phyloP scores from a whole-genome alignment of 1,140 invertebrate genomes.

The Drosophila baimaii region DNA sequence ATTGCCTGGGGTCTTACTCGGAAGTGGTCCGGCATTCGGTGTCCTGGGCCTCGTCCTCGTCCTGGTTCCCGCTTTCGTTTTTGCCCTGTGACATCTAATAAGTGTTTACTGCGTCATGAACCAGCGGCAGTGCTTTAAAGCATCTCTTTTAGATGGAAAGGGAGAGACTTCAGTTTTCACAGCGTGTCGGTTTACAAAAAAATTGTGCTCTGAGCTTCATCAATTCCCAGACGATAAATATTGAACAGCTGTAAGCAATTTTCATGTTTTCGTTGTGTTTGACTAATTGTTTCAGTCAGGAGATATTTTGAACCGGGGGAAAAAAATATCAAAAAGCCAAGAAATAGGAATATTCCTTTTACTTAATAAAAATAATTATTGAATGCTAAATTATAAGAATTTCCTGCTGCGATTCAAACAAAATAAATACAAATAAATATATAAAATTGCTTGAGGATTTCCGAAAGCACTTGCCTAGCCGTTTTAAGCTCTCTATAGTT shows the following conservation, averaged over 20 bases:
- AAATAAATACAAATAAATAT: background rate
- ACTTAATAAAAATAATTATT: too few species aligned
- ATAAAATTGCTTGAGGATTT: background rate
- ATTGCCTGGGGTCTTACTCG: constrained; percentile 50
- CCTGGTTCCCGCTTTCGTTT: background rate
- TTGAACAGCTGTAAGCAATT: constrained; percentile 53
- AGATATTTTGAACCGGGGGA: background rate
- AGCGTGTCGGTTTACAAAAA: constrained; percentile 49
- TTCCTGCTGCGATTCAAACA: too few species aligned
- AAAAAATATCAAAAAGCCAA: background rate
- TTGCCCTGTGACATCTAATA: constrained; percentile 70
- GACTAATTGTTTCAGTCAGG: constrained; percentile 9
- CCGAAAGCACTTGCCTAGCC: background rate
- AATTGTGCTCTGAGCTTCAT: constrained; percentile 29
- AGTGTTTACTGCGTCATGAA: constrained; percentile 73
- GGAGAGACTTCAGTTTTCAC: constrained; percentile 19
- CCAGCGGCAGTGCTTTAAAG: constrained; percentile 66
- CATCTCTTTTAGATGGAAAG: constrained; percentile 22
- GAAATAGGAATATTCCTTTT: too few species aligned
- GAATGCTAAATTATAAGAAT: too few species aligned
- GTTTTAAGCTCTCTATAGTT: background rate
- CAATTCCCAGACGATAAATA: constrained; percentile 63
- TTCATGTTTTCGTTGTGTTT: constrained; percentile 23
- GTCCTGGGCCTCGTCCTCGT: constrained; percentile 12
- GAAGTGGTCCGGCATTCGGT: constrained; percentile 7